phyloP scores from a whole-genome alignment of 2,113 vertebrate species.

The Dasyornis broadbenti region DNA sequence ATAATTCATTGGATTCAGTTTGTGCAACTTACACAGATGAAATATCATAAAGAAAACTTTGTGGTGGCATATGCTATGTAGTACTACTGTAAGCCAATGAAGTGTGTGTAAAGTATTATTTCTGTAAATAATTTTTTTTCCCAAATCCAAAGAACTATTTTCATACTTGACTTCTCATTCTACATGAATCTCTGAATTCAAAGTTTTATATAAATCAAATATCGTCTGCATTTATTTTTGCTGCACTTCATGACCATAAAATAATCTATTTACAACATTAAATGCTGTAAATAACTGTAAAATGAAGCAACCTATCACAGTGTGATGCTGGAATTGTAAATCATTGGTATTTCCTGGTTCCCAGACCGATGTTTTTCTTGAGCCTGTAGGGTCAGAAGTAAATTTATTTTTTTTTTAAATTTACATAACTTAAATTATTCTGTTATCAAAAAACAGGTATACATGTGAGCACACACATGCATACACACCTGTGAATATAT shows the following conservation, averaged over 20 bases:
- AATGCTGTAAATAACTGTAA: slow-evolving; percentile 58
- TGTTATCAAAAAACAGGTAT: slow-evolving; percentile 18
- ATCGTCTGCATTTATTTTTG: slow-evolving; percentile 37
- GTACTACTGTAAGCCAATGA: background rate
- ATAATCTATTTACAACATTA: slow-evolving; percentile 48
- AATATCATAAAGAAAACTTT: background rate
- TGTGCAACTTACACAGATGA: background rate
- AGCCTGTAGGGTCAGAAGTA: background rate
- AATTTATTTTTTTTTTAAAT: background rate
- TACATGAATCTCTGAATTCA: slow-evolving; percentile 23
- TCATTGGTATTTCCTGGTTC: slow-evolving; percentile 21
- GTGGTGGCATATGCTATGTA: background rate
- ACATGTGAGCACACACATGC: background rate
- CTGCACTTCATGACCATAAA: slow-evolving; percentile 34
- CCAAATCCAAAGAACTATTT: background rate
- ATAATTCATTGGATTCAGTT: background rate
- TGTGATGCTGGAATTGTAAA: slow-evolving; percentile 26
- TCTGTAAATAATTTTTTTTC: background rate
- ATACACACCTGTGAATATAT: background rate
- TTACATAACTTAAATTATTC: slow-evolving; percentile 24
- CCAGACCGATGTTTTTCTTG: slow-evolving; percentile 50
- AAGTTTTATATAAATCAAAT: slow-evolving; percentile 48
- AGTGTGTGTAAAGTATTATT: background rate
- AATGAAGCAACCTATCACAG: slow-evolving; percentile 36
- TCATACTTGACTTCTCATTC: slow-evolving; percentile 2